These are phyloP conservation scores for Clitarchus hookeri DNA, from an alignment of 2,888 invertebrate species.

Conservation along the genomic window DNA sequence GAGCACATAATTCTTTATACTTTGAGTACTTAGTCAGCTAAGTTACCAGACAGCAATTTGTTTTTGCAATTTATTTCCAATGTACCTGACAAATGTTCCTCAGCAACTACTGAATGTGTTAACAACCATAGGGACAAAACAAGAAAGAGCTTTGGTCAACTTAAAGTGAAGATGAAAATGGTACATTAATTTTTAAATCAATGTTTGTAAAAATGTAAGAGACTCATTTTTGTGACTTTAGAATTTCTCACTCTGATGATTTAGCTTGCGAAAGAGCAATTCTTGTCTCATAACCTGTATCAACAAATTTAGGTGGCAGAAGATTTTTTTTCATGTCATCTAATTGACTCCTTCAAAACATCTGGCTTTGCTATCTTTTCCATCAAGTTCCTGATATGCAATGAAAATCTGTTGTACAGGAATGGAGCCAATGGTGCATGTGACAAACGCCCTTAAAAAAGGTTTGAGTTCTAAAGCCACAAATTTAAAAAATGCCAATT, in stretches of 20 bases:
- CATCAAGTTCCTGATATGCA: not conserved
- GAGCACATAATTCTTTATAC: no score
- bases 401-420: not conserved
- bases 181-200: not conserved
- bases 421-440: not conserved
- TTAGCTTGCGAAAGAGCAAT: not conserved
- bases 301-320: not conserved
- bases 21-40: no score
- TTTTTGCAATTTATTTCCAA: not conserved
- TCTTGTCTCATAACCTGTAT: not conserved
- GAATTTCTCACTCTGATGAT: not conserved
- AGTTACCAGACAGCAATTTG: no score
- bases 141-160: not conserved
- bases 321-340: not conserved
- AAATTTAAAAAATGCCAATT: not conserved
- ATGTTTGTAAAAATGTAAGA: not conserved
- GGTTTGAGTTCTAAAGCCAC: not conserved
- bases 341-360: not conserved
- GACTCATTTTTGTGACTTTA: not conserved
- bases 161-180: not conserved
- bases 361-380: not conserved
- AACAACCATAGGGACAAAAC: not conserved
- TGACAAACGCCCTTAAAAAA: not conserved
- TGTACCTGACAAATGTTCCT: not conserved
- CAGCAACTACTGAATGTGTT: not conserved